Percentiles rank a stretch among this genome's conserved stretches.
These are phyloP conservation scores for Chaetorhynchus papuensis DNA, from an alignment of 2,113 vertebrate genomes.

Conservation along the genomic window DNA sequence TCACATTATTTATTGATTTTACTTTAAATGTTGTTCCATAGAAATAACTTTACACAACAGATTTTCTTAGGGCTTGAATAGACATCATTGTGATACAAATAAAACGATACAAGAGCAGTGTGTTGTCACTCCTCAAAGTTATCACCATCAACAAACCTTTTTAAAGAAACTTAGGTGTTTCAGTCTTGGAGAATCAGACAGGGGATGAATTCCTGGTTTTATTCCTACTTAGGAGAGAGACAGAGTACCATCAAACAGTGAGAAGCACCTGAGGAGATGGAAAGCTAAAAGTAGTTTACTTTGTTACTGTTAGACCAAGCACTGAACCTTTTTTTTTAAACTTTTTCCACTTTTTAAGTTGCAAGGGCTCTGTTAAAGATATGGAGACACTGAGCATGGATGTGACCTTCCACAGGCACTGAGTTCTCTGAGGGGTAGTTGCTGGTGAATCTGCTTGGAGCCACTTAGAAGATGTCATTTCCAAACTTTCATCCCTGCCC, in stretches of 20 bases:
- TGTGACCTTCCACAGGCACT: background rate
- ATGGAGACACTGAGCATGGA: background rate
- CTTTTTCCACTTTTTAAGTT: background rate
- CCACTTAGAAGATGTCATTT: background rate
- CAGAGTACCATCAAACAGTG: background rate
- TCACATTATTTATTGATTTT: constrained; percentile 53
- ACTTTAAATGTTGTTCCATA: background rate
- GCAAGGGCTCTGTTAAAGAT: background rate
- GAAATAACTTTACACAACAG: background rate
- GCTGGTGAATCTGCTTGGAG: background rate
- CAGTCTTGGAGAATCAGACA: background rate
- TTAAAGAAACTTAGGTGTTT: background rate
- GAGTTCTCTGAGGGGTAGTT: background rate
- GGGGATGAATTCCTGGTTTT: background rate
- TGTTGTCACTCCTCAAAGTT: background rate
- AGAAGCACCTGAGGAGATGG: background rate
- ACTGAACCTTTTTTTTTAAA: background rate
- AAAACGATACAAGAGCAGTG: background rate
- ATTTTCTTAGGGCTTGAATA: background rate
- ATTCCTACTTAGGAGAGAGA: background rate
- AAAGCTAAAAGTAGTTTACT: background rate
- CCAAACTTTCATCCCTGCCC: background rate
- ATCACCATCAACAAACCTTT: background rate
- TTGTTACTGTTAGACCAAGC: background rate
- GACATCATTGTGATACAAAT: background rate